phyloP scores from a whole-genome alignment of 2,888 invertebrate species.

The Onchidella celtica region DNA sequence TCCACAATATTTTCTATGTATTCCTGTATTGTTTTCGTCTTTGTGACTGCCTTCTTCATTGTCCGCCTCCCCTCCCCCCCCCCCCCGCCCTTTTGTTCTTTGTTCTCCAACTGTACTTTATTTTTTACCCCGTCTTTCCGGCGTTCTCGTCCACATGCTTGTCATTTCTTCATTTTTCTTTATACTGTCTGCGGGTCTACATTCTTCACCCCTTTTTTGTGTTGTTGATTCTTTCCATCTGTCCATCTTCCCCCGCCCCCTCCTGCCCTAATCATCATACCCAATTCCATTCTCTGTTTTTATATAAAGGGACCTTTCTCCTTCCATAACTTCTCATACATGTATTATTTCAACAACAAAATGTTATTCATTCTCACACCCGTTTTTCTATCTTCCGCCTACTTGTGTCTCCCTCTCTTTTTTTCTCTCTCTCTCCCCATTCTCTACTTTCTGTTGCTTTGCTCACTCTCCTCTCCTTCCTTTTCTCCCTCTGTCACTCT shows the following conservation, averaged over 20 bases:
- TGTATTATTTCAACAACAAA: no score
- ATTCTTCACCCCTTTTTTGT: background rate
- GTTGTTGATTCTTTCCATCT: background rate
- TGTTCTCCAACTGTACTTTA: background rate
- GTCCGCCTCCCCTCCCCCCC: background rate
- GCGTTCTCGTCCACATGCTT: no score
- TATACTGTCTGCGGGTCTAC: background rate
- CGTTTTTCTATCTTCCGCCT: background rate
- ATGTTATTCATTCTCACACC: background rate
- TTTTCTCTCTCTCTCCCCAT: background rate
- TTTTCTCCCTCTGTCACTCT: background rate
- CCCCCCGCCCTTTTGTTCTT: background rate
- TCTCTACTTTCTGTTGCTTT: background rate
- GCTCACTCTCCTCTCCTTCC: background rate
- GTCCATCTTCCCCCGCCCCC: conserved; percentile 22
- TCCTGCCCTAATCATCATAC: conserved; percentile 8
- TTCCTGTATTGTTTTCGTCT: background rate
- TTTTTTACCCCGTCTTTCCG: no score
- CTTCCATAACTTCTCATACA: background rate
- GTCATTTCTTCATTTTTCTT: no score
- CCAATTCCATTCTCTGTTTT: background rate
- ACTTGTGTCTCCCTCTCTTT: no score
- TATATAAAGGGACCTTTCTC: background rate
- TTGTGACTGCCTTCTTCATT: background rate
- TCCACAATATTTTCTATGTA: background rate